Conservation (phyloP, 2,888 invertebrate species). For the Drosophila meridiana region DNA sequence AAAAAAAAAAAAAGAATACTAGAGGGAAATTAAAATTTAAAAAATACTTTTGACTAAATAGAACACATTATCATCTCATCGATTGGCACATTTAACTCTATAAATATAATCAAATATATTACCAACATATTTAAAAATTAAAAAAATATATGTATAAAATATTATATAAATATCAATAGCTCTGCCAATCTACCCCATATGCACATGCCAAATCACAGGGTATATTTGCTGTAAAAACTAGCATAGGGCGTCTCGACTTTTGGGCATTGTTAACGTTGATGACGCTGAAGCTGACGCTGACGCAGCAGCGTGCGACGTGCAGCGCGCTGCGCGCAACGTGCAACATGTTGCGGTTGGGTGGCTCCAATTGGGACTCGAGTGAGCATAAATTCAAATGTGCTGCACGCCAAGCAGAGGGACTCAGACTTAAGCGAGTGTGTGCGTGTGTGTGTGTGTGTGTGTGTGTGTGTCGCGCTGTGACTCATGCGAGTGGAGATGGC, state of each 20-base stretch:
- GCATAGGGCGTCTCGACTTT: conserved; percentile 35
- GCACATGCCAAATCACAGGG: conserved; percentile 8
- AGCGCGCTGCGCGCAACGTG: conserved; percentile 49
- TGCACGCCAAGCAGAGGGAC: conserved; percentile 42
- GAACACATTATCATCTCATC: too few species aligned
- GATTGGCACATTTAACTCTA: too few species aligned
- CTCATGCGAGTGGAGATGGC: conserved; percentile 37
- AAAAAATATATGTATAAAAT: too few species aligned
- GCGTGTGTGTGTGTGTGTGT: conserved; percentile 2
- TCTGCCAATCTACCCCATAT: not conserved
- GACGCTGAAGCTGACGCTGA: conserved; percentile 35
- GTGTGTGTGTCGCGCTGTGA: conserved; percentile 26
- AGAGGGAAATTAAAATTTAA: too few species aligned
- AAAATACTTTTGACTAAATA: too few species aligned
- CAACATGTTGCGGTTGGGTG: conserved; percentile 77
- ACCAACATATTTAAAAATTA: too few species aligned
- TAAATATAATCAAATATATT: too few species aligned
- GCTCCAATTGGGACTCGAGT: conserved; percentile 74
- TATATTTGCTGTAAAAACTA: conserved; percentile 22
- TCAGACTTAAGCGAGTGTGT: conserved; percentile 42
- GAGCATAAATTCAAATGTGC: conserved; percentile 76
- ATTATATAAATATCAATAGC: not conserved
- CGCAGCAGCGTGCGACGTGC: conserved; percentile 30
- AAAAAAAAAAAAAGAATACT: too few species aligned
- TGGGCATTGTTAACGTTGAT: conserved; percentile 51